Base-by-base conservation (phyloP, 2,888 invertebrate genomes). In the Drosophila leonis region DNA sequence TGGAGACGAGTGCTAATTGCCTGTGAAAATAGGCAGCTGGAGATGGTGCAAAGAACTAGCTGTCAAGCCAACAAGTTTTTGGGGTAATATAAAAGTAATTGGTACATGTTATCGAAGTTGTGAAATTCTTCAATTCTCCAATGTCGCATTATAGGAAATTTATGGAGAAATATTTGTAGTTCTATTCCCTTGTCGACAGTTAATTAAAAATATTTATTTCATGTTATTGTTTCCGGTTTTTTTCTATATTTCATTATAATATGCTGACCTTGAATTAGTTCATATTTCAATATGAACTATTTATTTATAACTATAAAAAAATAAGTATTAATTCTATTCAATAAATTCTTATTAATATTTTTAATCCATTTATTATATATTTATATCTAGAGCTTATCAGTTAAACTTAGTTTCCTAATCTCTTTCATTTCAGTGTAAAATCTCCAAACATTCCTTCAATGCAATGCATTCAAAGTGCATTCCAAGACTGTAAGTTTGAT, bases 1-100 rank as follows among this genome's bases (percentile, higher is more conserved):
- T 68, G 48, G 41, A 46, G 48, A 46, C 62, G 35, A 44, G 37
- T 68, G 62, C 44, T 78, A 75, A 80, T 80, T 78, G 64, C 55
- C 72, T 69, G 61, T 65, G 66, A 69, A 72, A 75, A 52, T 44
- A 41, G 27, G 41, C 55, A 66, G 46, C 62, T 55, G 57, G 60
- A 37, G 55, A 35, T 41, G 33, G 12, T 39, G 20, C 29, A 9
- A 13, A 56, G 65, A 39, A 51, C 10, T 41, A 4, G 15, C 24
- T 24, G n/a, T 13, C 35, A 35, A 3, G 15, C 15, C 33, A n/a
- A 9, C 59, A 35, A 24, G 18, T 46, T 37, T 46, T 48, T 1
- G 13, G 46, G 48, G 29, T 39, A 24, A 24, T 44, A 42, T 5
- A 20, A 24, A 33, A 49, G 4, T 13, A 61, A 48, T 61, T 13